Base-by-base conservation (phyloP, 2,888 invertebrate species). In the Epinotia nisella region DNA sequence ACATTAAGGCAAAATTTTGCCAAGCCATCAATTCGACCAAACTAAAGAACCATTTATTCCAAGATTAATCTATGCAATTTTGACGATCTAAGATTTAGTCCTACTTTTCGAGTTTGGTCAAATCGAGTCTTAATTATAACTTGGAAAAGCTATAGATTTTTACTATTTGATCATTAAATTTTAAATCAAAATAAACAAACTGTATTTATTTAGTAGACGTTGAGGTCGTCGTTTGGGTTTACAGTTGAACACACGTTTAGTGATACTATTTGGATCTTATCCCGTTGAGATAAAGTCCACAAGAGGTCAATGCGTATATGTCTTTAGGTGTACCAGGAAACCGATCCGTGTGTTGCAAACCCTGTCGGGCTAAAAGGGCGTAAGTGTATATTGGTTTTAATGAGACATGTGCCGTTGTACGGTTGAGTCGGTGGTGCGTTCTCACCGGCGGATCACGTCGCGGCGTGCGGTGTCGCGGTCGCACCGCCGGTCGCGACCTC, bases 371-470 rank as follows among this genome's bases (percentile, higher is more conserved):
- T 17, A 13, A 24, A 62, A 62, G 49, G 62, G 1, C 49, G 49
- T 49, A 49, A 51, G 49, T 62, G 49, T 5, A 24, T 29, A 29
- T n/a, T n/a, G 4, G 10, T 17, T 62, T 29, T 49, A 11, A 29
- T 29, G 29, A 11, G 62, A 4, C 3, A 17, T 62, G 29, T 49
- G n/a, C 13, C 24, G 41, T 49, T 62, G 49, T 49, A 49, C 21
- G 0, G 0, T 24, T 1, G n/a, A 24, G 49, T n/a, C 2, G n/a
- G 24, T 62, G 24, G 62, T 69, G 51, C 62, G 73, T 73, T 73
- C 73, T 69, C 73, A 69, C 59, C 73, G 69, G 11, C 41, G 62
- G 61, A 72, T 61, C 72, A 72, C 73, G 73, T 73, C 73, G 68
- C 65, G 3, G 55, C 72, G 74, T 70, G 70, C 65, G 64, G 74